Evolutionary conservation across 2,113 vertebrate species (phyloP).

Genomic region (Corythaixoides concolor): DNA sequence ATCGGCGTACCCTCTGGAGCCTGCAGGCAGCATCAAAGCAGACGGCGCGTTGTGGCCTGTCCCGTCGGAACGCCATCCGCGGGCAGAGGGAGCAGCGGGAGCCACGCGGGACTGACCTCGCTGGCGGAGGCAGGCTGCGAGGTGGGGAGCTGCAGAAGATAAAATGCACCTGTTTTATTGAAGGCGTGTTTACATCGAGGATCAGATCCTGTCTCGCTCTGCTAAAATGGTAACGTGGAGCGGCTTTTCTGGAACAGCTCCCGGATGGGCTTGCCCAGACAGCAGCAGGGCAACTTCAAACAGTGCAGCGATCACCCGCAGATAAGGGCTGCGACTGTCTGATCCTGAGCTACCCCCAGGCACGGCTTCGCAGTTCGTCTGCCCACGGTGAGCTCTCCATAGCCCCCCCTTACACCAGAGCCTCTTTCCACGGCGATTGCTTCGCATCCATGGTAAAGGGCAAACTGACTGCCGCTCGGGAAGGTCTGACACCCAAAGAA

Average conservation of each 20-base stretch:
- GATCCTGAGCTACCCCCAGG: slow-evolving; percentile 27
- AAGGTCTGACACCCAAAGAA: background rate
- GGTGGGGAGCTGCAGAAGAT: background rate
- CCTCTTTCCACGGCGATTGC: background rate
- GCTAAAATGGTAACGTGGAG: background rate
- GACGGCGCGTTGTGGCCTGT: background rate
- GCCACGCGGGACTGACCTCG: background rate
- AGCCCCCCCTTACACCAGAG: background rate
- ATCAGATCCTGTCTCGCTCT: background rate
- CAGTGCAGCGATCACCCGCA: background rate
- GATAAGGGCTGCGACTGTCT: slow-evolving; percentile 29
- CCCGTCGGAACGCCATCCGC: background rate
- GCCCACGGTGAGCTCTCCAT: background rate
- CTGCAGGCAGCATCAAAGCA: background rate
- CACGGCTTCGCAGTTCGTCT: background rate
- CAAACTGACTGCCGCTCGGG: background rate
- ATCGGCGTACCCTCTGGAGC: background rate
- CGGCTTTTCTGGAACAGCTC: slow-evolving; percentile 36
- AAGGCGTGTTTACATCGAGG: background rate
- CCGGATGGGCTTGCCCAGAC: slow-evolving; percentile 43
- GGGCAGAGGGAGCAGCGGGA: background rate
- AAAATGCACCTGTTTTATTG: slow-evolving; percentile 55
- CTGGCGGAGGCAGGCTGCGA: background rate
- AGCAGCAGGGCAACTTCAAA: slow-evolving; percentile 54
- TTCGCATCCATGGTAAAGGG: background rate